Percentiles rank a stretch among this genome's conserved stretches.
These are phyloP conservation scores for Microplitis mediator DNA, from an alignment of 1,140 invertebrate genomes.

Conservation along the genomic window DNA sequence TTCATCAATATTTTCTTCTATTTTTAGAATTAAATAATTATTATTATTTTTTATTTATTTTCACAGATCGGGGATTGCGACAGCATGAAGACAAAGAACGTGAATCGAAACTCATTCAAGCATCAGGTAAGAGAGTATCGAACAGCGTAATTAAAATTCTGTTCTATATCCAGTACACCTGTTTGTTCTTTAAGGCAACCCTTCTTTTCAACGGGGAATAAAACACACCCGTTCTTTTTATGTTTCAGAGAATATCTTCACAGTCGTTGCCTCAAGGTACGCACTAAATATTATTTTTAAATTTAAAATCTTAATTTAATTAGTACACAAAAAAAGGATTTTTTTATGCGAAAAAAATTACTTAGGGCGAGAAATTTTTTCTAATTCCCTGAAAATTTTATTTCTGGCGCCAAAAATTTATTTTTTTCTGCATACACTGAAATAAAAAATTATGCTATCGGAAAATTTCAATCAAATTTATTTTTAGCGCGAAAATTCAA, in stretches of 20 bases:
- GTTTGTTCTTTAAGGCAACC: background rate
- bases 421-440: too few species aligned
- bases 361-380: too few species aligned
- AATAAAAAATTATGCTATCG: too few species aligned
- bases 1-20: constrained; percentile 5
- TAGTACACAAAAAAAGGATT: too few species aligned
- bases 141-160: background rate
- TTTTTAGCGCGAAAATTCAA: too few species aligned
- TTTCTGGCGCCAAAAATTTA: too few species aligned
- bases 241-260: constrained; percentile 47
- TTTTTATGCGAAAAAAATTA: too few species aligned
- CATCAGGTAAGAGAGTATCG: constrained; percentile 35
- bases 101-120: constrained; percentile 33
- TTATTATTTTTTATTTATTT: background rate
- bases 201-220: constrained; percentile 27
- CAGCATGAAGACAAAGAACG: constrained; percentile 45
- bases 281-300: too few species aligned
- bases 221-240: constrained; percentile 35
- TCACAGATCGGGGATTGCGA: constrained; percentile 16
- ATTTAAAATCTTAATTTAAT: too few species aligned
- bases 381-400: too few species aligned
- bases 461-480: too few species aligned
- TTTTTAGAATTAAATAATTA: constrained; percentile 2
- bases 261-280: constrained; percentile 3
- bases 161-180: background rate